Percentiles rank a stretch among this genome's conserved stretches.
Conservation (phyloP, 2,797 vertebrate genomes). For the Anabas testudineus region DNA sequence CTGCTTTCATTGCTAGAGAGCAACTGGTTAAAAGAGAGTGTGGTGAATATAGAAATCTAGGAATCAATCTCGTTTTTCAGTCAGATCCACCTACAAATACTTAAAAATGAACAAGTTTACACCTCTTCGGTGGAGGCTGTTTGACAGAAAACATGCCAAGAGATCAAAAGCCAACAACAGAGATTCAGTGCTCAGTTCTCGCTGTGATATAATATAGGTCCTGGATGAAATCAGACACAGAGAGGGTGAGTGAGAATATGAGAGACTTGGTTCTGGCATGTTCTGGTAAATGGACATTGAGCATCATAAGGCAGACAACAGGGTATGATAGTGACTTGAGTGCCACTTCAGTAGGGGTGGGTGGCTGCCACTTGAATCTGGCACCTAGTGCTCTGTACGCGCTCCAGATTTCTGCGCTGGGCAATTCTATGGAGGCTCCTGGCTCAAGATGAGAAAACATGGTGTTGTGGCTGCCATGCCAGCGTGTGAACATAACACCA, state of each 20-base stretch:
- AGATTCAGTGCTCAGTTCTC: neutral
- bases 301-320: slow-evolving; percentile 21
- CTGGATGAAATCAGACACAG: neutral
- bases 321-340: slow-evolving; percentile 10
- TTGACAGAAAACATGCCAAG: neutral
- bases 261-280: slow-evolving; percentile 17
- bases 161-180: neutral
- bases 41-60: slow-evolving; percentile 3
- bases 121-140: too few relatives aligned
- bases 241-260: slow-evolving; percentile 20
- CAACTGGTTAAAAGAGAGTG: slow-evolving; percentile 2
- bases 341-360: slow-evolving; percentile 10
- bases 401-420: slow-evolving; percentile 9
- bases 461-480: slow-evolving; percentile 40
- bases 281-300: slow-evolving; percentile 18
- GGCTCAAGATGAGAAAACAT: slow-evolving; percentile 18
- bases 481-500: slow-evolving; percentile 25
- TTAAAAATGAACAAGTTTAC: neutral
- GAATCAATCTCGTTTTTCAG: slow-evolving; percentile 22
- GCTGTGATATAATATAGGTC: neutral
- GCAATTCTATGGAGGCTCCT: slow-evolving; percentile 17
- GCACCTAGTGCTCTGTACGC: neutral
- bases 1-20: slow-evolving; percentile 7
- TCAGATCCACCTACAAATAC: neutral
- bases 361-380: slow-evolving; percentile 20